Evolutionary conservation across 2,113 vertebrate species (phyloP), one percentile per base, ranked within the genome.

Genomic region (Motacilla alba): DNA sequence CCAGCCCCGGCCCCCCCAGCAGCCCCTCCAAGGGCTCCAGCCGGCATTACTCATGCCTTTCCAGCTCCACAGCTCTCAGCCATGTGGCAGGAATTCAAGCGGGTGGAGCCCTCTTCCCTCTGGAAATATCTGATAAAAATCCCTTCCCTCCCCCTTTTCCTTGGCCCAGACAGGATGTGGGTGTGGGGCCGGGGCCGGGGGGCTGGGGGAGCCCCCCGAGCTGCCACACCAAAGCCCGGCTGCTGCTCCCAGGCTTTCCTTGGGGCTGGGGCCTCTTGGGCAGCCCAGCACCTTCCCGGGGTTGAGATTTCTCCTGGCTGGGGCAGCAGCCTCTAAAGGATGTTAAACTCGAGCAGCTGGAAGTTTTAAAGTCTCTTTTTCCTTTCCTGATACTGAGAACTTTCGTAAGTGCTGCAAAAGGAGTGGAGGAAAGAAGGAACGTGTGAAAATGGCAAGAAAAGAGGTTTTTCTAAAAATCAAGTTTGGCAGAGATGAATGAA

Each of bases 111-210:
- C 93, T 93, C 94, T 98, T 98, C 96, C 96, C 97, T 98, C 95
- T 97, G 97, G 98, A 98, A 98, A 97, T 95, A 97, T 89, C 98
- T 97, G 97, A 98, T 98, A 98, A 97, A 96, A 93, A 43, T 47
- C 78, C 93, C 64, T 88, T 64, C 85, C 97, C 90, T 90, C 96
- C 96, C 94, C 90, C 95, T 72, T 89, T 93, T 85, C 96, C 96
- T 90, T 76, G 88, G 78, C 96, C 66, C 95, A 90, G 97, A 92
- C 98, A 98, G 98, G 98, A 98, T 98, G 92, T 94, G 97, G 97
- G 97, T 97, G 97, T 98, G 97, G 96, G 95, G 90, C 89, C 2
- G 37, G 67, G 43, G 87, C 3, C 15, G 11, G 77, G 92, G 84
- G 90, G 90, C 81, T 49, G 46, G 5, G 55, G 85, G 70, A 84